Conservation (phyloP, 2,888 invertebrate species). For the Amphipoea oculea region DNA sequence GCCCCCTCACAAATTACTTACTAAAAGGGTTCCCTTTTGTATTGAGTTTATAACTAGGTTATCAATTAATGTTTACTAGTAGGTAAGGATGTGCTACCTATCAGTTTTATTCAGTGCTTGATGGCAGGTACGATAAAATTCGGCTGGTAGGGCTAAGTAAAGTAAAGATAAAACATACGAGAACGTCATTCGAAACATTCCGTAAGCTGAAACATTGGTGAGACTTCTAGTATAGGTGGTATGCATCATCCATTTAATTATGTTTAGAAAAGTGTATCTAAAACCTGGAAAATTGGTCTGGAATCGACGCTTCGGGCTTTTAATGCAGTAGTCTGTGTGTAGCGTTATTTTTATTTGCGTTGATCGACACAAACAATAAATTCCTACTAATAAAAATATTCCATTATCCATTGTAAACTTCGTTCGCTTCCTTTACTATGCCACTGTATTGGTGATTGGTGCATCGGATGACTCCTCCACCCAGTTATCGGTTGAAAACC, state of each 20-base stretch:
- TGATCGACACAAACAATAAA: neutral
- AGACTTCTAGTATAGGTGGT: neutral
- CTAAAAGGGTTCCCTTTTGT: conserved; percentile 24
- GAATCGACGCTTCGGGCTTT: neutral
- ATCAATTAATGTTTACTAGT: conserved; percentile 7
- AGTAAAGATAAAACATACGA: neutral
- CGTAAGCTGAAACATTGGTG: neutral
- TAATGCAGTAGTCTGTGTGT: neutral
- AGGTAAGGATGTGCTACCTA: conserved; percentile 4
- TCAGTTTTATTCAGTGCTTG: neutral
- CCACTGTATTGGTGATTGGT: conserved; percentile 16
- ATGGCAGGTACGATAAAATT: conserved; percentile 8
- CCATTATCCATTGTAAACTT: conserved; percentile 4
- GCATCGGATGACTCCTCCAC: conserved; percentile 44
- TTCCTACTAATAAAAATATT: neutral
- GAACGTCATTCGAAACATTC: neutral
- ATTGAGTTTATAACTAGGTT: conserved; percentile 26
- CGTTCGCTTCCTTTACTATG: conserved; percentile 3
- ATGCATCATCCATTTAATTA: neutral
- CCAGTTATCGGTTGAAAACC: conserved; percentile 51
- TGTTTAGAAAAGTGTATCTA: neutral
- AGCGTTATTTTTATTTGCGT: neutral
- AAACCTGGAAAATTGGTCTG: neutral
- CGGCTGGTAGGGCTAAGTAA: neutral
- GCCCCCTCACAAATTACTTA: conserved; percentile 1